phyloP scores from a whole-genome alignment of 2,113 vertebrate species.

The Zingel zingel region DNA sequence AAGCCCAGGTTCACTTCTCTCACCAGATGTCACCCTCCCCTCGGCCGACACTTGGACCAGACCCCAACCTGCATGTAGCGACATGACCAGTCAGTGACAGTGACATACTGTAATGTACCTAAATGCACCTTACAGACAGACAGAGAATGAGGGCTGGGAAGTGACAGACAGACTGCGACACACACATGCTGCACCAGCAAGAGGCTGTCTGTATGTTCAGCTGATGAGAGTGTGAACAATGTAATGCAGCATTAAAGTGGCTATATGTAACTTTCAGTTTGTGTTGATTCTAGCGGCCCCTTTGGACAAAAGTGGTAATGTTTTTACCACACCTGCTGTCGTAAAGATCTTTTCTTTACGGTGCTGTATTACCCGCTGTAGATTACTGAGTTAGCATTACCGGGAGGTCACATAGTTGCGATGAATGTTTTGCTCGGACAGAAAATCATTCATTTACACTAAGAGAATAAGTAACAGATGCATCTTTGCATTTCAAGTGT shows the following conservation, averaged over 20 bases:
- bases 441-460: too few relatives aligned
- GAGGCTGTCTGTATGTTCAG: conserved; percentile 35
- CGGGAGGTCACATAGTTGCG: too few relatives aligned
- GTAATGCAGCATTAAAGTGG: conserved; percentile 32
- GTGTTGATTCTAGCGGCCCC: too few relatives aligned
- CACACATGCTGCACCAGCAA: conserved; percentile 44
- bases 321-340: too few relatives aligned
- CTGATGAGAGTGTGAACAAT: conserved; percentile 46
- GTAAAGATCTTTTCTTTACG: too few relatives aligned
- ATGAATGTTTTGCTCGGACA: too few relatives aligned
- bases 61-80: conserved; percentile 65
- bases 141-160: conserved; percentile 46
- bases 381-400: too few relatives aligned
- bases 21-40: conserved; percentile 78
- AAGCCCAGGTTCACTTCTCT: conserved; percentile 59
- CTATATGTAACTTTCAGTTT: too few relatives aligned
- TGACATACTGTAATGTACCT: conserved; percentile 61
- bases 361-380: too few relatives aligned
- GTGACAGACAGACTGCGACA: conserved; percentile 62
- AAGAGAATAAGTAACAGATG: too few relatives aligned
- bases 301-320: too few relatives aligned
- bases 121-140: conserved; percentile 51
- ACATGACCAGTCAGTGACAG: conserved; percentile 70
- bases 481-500: too few relatives aligned
- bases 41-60: conserved; percentile 60